Base-by-base conservation (phyloP, 2,113 vertebrate species). In the Campylorhamphus procurvoides region DNA sequence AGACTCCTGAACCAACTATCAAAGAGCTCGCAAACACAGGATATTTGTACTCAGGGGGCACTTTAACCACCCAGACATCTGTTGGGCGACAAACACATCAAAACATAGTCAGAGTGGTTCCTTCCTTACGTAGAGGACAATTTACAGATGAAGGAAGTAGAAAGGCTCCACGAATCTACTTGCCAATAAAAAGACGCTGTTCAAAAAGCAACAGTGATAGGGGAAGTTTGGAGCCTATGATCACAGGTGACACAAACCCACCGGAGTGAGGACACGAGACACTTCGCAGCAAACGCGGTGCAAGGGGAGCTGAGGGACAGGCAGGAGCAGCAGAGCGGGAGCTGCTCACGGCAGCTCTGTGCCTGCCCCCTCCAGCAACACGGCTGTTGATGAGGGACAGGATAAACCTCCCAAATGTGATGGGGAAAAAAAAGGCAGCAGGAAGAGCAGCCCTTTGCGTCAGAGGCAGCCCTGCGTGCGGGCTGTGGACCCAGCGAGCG, bases 41-140 rank as follows among this genome's bases (percentile, higher is more conserved):
- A 93, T 96, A 94, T 94, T 96, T 93, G 94, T 96, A 93, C 96
- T 97, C 96, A 89, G 86, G 90, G 93, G 93, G 94, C 96, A 97
- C 88, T 96, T 97, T 92, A 96, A 97, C 96, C 94, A 96, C 94
- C 92, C 96, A 87, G 94, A 96, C 96, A 96, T 97, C 96, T 96
- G 94, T 89, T 96, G 96, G 96, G 93, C 40, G 66, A 96, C 94
- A 87, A 90, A 90, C 73, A 94, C 94, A 93, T 97, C 96, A 96
- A 96, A 97, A 92, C 80, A 1, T 42, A 92, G 94, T 50, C 92
- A 74, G 83, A 96, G 64, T 28, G 62, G 83, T 80, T 94, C 50
- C 94, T 96, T 92, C 89, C n/a, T 90, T 94, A 86, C n/a, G 77
- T 55, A 73, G 92, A 95, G 92, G 94, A 92, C 96, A 94, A 95